phyloP scores from a whole-genome alignment of 2,113 vertebrate genomes.

The Oceanites oceanicus region DNA sequence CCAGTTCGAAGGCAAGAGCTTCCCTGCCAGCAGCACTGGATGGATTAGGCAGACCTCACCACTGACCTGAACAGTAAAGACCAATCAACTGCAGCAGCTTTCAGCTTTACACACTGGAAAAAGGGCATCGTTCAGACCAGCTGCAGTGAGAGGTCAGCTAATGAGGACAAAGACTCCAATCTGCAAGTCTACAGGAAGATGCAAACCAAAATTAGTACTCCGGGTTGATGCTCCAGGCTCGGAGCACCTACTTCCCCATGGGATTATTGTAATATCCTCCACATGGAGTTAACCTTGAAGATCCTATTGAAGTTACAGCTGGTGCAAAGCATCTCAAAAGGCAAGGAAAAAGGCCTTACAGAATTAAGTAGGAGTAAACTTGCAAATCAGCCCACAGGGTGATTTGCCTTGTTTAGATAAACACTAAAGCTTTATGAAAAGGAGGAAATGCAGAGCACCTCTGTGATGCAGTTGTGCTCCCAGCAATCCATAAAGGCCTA shows the following conservation, averaged over 20 bases:
- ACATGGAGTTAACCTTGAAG: neutral
- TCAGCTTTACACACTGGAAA: neutral
- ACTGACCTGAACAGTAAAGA: neutral
- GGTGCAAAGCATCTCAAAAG: neutral
- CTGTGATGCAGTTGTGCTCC: neutral
- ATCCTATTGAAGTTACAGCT: neutral
- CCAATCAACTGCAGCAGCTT: neutral
- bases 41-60: neutral
- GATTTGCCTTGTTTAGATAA: slow-evolving; percentile 1
- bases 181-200: neutral
- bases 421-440: neutral
- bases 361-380: neutral
- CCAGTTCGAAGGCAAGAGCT: neutral
- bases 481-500: neutral
- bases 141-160: neutral
- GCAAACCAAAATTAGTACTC: neutral
- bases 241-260: neutral
- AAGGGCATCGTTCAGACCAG: neutral
- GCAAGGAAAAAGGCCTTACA: neutral
- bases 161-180: neutral
- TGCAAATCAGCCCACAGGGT: neutral
- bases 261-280: neutral
- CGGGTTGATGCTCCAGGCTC: neutral
- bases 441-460: neutral
- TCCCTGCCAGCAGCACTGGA: neutral